Evolutionary conservation across 1,140 invertebrate species (phyloP).

Genomic region (Drosophila pandora): DNA sequence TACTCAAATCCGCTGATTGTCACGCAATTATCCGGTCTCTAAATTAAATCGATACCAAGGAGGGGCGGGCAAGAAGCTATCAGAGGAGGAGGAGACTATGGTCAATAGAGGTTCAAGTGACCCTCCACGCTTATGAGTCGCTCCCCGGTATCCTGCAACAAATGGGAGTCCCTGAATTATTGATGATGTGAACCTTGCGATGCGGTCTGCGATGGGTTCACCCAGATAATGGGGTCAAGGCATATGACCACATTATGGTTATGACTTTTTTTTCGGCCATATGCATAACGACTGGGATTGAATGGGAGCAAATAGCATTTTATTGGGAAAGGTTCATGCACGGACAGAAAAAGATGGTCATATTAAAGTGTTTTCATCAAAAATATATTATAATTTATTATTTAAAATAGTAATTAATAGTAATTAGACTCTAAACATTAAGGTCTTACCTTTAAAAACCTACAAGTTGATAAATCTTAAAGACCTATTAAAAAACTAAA

Average conservation of each 20-base stretch:
- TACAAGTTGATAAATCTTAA: no score
- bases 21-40: conserved; percentile 72
- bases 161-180: conserved; percentile 57
- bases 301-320: neutral
- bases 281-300: conserved; percentile 23
- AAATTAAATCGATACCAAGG: conserved; percentile 67
- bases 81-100: neutral
- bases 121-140: conserved; percentile 25
- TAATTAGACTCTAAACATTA: no score
- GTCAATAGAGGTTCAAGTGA: neutral
- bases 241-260: conserved; percentile 44
- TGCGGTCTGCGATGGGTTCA: conserved; percentile 27
- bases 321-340: conserved; percentile 5
- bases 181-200: conserved; percentile 66
- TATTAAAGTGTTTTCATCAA: neutral
- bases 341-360: neutral
- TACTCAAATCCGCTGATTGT: conserved; percentile 64
- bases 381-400: neutral
- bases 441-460: no score
- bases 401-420: no score
- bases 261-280: conserved; percentile 20
- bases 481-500: neutral
- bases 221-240: conserved; percentile 45
- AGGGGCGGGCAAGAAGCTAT: neutral
- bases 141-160: conserved; percentile 27